Base-by-base conservation (phyloP, 2,113 vertebrate species). In the Archilochus colubris region DNA sequence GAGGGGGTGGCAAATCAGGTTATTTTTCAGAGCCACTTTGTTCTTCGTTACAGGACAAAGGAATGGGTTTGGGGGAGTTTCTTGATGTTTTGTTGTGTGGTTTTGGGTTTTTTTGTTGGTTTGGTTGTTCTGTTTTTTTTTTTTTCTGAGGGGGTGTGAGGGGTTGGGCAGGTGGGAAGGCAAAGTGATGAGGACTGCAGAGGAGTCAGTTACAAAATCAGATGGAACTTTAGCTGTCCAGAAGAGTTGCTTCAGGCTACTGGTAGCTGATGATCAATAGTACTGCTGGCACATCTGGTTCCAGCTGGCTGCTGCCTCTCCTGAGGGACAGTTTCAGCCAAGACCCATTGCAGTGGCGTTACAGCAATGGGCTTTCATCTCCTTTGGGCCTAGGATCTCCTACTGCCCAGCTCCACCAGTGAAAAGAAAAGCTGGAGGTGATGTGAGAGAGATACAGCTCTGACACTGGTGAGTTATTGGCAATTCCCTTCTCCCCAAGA, bases 381-480 rank as follows among this genome's bases (percentile, higher is more conserved):
- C 12, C 14, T 92, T 68, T 91, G 59, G 59, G 81, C 51, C 72
- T 66, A 89, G 69, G 40, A 84, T 30, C 30, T 94, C 66, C 55
- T 76, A 54, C 58, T 90, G 59, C 36, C 44, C 25, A 36, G 72
- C 82, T 76, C 82, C 58, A 88, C 31, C 67, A 33, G 28, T 12
- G 48, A 86, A 89, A 91, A 92, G 86, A 93, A 55, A 92, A 92
- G 36, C 72, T 94, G 81, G n/a, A 91, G 40, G 27, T 86, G 57
- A 36, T 62, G 20, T 67, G 73, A 8, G 63, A 88, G 36, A 80
- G 57, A 67, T 55, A 67, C 28, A 70, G 12, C 48, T 48, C 48
- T 61, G 16, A 74, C 21, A 14, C 12, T 38, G 68, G 68, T 74
- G 83, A 94, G 94, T 92, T 92, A 58, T 0, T n/a, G 40, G 63